phyloP scores from a whole-genome alignment of 2,888 invertebrate genomes.

The Hyles lineata region DNA sequence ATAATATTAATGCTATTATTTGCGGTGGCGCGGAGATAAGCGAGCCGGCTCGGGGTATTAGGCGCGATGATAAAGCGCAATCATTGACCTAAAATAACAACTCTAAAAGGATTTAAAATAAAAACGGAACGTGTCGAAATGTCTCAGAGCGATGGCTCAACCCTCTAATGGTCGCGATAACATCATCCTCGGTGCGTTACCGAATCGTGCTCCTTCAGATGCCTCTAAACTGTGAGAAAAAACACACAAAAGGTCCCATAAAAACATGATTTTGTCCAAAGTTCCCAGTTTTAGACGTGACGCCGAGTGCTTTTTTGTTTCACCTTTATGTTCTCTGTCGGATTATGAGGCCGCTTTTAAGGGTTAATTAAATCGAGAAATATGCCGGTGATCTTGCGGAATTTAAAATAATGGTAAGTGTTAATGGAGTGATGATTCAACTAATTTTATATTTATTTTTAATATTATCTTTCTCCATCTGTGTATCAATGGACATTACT shows the following conservation, averaged over 20 bases:
- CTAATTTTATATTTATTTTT: conserved; percentile 43
- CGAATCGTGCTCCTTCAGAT: conserved; percentile 80
- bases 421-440: conserved; percentile 55
- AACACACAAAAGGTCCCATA: conserved; percentile 77
- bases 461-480: conserved; percentile 37
- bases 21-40: conserved; percentile 17
- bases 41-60: not conserved
- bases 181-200: conserved; percentile 79
- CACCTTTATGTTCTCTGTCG: conserved; percentile 67
- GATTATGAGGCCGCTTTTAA: conserved; percentile 74
- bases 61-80: conserved; percentile 52
- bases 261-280: conserved; percentile 78
- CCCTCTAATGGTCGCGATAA: conserved; percentile 79
- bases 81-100: conserved; percentile 71
- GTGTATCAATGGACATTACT: conserved; percentile 36
- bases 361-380: conserved; percentile 79
- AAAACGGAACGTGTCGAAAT: conserved; percentile 79
- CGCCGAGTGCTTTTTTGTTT: conserved; percentile 75
- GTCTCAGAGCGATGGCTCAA: conserved; percentile 70
- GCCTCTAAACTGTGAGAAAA: conserved; percentile 80
- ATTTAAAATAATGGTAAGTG: conserved; percentile 50
- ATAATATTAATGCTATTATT: conserved; percentile 26
- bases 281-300: conserved; percentile 77
- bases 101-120: conserved; percentile 59
- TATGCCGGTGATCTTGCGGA: conserved; percentile 72